Evolutionary conservation across 2,797 vertebrate genomes (phyloP).

Genomic region (Coccyzus lansbergi): DNA sequence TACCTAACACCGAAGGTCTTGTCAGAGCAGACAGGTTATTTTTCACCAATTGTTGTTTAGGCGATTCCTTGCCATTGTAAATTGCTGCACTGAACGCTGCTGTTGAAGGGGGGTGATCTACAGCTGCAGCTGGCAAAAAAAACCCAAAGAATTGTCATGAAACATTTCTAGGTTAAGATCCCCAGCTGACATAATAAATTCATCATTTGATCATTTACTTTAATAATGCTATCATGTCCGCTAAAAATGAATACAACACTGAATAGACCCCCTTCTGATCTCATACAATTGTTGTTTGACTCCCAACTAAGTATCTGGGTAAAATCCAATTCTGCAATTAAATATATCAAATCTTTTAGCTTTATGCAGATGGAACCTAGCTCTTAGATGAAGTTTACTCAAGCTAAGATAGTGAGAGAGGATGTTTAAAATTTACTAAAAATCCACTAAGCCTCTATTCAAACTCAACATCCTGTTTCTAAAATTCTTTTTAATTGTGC

Average conservation of each 20-base stretch:
- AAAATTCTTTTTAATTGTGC: neutral
- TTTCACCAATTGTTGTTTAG: conserved; percentile 72
- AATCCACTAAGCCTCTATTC: neutral
- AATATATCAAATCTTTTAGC: neutral
- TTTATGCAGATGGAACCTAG: neutral
- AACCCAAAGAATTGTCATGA: neutral
- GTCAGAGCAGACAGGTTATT: conserved; percentile 52
- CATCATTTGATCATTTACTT: neutral
- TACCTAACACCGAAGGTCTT: conserved; percentile 77
- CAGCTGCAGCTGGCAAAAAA: conserved; percentile 35
- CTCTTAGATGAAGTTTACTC: neutral
- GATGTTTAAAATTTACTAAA: neutral
- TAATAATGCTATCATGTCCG: neutral
- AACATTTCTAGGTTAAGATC: neutral
- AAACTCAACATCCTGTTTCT: neutral
- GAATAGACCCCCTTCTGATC: neutral
- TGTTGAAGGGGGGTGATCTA: conserved; percentile 56
- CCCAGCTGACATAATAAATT: neutral
- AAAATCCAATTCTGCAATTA: neutral
- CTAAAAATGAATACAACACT: neutral
- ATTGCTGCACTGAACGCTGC: conserved; percentile 1
- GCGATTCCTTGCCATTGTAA: conserved; percentile 78
- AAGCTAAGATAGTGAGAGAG: neutral
- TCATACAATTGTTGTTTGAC: neutral
- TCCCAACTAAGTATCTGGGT: neutral